Conservation (phyloP, 2,888 invertebrate genomes). For the Cabera pusaria region DNA sequence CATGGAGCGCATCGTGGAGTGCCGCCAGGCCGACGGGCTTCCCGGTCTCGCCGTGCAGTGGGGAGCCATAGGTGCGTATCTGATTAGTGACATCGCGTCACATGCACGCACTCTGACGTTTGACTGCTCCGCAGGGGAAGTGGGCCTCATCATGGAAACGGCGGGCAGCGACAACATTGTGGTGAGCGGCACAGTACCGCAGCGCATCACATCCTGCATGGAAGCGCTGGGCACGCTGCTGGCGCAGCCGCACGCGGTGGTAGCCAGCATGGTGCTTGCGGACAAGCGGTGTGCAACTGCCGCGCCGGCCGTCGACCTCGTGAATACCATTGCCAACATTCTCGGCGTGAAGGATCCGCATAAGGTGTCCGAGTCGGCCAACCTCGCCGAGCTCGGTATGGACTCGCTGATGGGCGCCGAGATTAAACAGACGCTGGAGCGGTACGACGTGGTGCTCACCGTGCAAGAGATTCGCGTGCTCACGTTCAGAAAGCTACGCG, state of each 20-base stretch:
- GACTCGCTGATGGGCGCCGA: constrained; percentile 99
- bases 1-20: constrained; percentile 98
- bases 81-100: no score
- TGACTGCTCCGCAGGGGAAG: constrained; percentile 84
- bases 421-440: constrained; percentile 97
- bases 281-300: constrained; percentile 88
- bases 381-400: constrained; percentile 97
- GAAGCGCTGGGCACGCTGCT: constrained; percentile 94
- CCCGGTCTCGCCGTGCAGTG: constrained; percentile 97
- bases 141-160: constrained; percentile 94
- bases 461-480: constrained; percentile 95
- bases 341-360: constrained; percentile 94
- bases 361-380: constrained; percentile 88
- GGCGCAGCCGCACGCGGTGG: constrained; percentile 92
- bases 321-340: constrained; percentile 93
- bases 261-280: constrained; percentile 93
- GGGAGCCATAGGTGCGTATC: constrained; percentile 90
- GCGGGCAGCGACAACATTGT: constrained; percentile 95
- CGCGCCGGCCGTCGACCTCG: constrained; percentile 82
- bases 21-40: constrained; percentile 90
- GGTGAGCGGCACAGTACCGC: constrained; percentile 97
- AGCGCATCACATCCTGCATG: constrained; percentile 96
- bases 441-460: constrained; percentile 94
- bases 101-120: no score
- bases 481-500: constrained; percentile 89